A percentile compares a stretch with the other conserved stretches of the same genome.
Evolutionary conservation across 1,140 invertebrate genomes (phyloP).

Genomic region (Drosophila nasuta): DNA sequence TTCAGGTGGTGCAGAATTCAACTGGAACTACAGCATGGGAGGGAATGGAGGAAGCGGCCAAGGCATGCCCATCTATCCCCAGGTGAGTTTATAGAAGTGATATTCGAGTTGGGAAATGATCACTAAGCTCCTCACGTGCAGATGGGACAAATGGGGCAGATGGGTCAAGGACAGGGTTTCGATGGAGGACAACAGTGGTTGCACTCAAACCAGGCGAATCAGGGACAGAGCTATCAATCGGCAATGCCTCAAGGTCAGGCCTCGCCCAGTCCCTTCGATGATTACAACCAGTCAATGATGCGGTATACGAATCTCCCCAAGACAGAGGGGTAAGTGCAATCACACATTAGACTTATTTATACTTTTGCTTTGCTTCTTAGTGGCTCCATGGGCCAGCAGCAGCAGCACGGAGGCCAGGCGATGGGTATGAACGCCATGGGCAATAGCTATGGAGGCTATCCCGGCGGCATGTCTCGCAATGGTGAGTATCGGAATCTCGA

Average conservation of each 20-base stretch:
- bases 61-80: slow-evolving; percentile 32
- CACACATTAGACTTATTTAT: not conserved
- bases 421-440: slow-evolving; percentile 40
- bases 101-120: not conserved
- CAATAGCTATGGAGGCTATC: slow-evolving; percentile 30
- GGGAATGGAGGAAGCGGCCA: slow-evolving; percentile 17
- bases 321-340: slow-evolving; percentile 6
- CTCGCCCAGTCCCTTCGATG: slow-evolving; percentile 38
- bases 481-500: slow-evolving; percentile 21
- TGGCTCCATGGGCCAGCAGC: slow-evolving; percentile 13
- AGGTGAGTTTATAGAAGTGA: slow-evolving; percentile 36
- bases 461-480: slow-evolving; percentile 32
- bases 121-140: not conserved
- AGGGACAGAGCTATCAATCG: slow-evolving; percentile 11
- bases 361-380: not conserved
- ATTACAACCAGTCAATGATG: slow-evolving; percentile 58
- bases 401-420: not conserved
- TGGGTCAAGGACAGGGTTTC: slow-evolving; percentile 4
- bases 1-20: slow-evolving; percentile 51
- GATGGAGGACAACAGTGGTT: slow-evolving; percentile 59
- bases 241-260: slow-evolving; percentile 20
- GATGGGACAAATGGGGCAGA: slow-evolving; percentile 37
- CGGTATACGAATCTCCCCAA: slow-evolving; percentile 34
- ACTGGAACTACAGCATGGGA: slow-evolving; percentile 38
- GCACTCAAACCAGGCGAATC: slow-evolving; percentile 58